Base-by-base conservation (phyloP, 2,113 vertebrate genomes). In the Ictalurus punctatus region DNA sequence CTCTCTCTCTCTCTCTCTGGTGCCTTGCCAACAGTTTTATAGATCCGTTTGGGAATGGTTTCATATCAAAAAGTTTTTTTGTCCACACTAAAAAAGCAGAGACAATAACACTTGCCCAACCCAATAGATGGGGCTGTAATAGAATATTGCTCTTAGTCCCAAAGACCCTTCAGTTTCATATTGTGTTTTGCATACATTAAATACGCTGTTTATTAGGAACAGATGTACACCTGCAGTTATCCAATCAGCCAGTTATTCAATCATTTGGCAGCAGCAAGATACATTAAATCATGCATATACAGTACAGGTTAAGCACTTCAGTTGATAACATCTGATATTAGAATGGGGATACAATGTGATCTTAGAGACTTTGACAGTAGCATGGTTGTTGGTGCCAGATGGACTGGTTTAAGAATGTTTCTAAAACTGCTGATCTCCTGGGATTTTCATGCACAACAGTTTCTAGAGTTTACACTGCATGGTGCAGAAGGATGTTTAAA, bases 31-130 rank as follows among this genome's bases (percentile, higher is more conserved):
- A 30, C n/a, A 23, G 7, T 30, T 16, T 81, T 81, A 34, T 59
- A 19, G 17, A 82, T 82, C 80, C 80, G 59, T 82, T 82, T 82
- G 23, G 30, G 34, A 82, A 82, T 82, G 23, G 58, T 82, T 82
- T 82, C 56, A 59, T 82, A 82, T 82, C 21, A 34, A 82, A n/a
- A 82, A 17, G 6, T 52, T 82, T 56, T 54, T 81, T 56, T 56
- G n/a, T 81, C 52, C 48, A 80, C 78, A 80, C 27, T 81, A 56
- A 81, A 81, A 48, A 56, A 58, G 52, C 52, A 81, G 19, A 81
- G 14, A 54, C 52, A 52, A 2, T 82, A 37, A 58, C 1, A 30
- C n/a, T 58, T 82, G 79, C 52, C 58, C 6, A 19, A n/a, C 8
- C 0, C 27, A n/a, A 30, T 9, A 54, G 17, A 79, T 27, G 40